Evolutionary conservation across 1,140 invertebrate genomes (phyloP).

Genomic region (Rhopalosiphum padi): DNA sequence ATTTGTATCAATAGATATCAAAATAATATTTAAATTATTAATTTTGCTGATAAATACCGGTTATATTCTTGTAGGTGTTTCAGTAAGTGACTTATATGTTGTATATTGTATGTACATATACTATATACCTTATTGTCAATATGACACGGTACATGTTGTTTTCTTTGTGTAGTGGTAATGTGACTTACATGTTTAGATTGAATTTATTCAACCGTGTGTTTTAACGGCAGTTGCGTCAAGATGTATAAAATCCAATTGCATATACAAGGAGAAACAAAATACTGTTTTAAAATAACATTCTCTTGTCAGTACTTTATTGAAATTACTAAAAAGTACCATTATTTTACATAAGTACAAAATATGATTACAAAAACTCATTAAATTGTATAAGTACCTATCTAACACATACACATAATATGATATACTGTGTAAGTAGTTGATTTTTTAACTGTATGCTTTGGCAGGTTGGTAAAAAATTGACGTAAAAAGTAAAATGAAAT

Average conservation of each 20-base stretch:
- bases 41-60: not conserved
- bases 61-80: not conserved
- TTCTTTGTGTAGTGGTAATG: not conserved
- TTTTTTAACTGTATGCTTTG: not conserved
- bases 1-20: not conserved
- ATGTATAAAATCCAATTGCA: not conserved
- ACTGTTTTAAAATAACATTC: not conserved
- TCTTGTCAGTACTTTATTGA: not conserved
- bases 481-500: not conserved
- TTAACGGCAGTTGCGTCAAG: not conserved
- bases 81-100: not conserved
- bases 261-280: not conserved
- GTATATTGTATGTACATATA: not conserved
- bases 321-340: not conserved
- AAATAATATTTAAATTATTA: not conserved
- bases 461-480: not conserved
- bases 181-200: not conserved
- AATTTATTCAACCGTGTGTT: not conserved
- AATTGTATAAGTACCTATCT: not conserved
- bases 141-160: not conserved
- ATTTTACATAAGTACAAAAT: not conserved
- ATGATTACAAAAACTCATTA: not conserved
- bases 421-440: not conserved
- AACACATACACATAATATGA: not conserved
- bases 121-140: not conserved